Conservation (phyloP, 2,113 vertebrate species). For the Brachypteracias leptosomus region DNA sequence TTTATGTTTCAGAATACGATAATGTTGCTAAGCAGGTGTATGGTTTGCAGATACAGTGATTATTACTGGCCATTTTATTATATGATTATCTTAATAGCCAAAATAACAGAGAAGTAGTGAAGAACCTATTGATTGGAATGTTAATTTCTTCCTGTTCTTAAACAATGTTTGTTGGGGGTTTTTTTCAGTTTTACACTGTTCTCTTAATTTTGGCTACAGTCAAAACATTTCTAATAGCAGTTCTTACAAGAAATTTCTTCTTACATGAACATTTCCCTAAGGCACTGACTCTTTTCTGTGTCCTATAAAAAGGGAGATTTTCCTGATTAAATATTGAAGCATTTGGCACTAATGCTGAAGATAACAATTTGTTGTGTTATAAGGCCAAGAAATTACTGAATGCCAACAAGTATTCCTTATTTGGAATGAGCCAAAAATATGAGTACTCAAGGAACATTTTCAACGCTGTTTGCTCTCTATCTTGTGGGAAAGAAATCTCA, state of each 20-base stretch:
- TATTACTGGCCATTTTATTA: not conserved
- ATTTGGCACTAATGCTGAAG: not conserved
- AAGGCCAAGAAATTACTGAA: not conserved
- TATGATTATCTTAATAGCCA: not conserved
- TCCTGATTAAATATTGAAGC: not conserved
- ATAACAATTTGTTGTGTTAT: not conserved
- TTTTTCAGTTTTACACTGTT: not conserved
- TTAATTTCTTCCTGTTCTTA: not conserved
- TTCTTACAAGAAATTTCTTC: slow-evolving; percentile 12
- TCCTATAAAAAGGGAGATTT: not conserved
- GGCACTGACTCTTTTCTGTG: not conserved
- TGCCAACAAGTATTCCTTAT: not conserved
- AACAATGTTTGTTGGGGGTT: not conserved
- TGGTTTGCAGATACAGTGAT: not conserved
- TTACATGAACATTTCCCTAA: not conserved
- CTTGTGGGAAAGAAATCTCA: rapidly evolving
- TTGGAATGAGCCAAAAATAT: not conserved
- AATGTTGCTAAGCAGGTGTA: not conserved
- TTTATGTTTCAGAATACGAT: not conserved
- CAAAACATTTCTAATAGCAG: not conserved
- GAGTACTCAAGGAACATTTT: not conserved
- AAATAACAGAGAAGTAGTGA: not conserved
- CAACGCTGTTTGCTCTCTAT: not conserved
- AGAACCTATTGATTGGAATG: not conserved
- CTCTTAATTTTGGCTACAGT: not conserved